phyloP scores from a whole-genome alignment of 2,888 invertebrate species.

The Eupithecia pulchellata region DNA sequence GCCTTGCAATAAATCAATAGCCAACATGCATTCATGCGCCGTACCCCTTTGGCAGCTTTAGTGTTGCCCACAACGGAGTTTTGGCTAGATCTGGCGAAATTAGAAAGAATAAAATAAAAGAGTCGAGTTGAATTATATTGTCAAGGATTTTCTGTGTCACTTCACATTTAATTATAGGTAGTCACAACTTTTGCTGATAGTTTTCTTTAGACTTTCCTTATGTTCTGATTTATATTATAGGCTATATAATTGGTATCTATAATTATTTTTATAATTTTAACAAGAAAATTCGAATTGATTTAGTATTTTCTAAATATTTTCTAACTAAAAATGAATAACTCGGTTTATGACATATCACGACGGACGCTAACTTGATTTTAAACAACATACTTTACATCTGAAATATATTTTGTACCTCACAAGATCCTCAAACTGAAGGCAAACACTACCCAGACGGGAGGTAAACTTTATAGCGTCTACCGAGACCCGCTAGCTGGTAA shows the following conservation, averaged over 20 bases:
- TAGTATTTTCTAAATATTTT: too few species aligned
- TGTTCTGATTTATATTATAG: too few species aligned
- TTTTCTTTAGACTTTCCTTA: background rate
- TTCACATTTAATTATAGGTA: background rate
- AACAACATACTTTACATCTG: too few species aligned
- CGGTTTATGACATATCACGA: too few species aligned
- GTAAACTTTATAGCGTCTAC: background rate
- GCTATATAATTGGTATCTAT: too few species aligned
- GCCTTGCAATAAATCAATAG: constrained; percentile 31
- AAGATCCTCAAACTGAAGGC: too few species aligned
- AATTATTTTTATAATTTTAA: too few species aligned
- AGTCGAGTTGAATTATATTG: background rate
- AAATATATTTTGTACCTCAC: too few species aligned
- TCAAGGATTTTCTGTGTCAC: background rate
- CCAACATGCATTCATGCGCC: constrained; percentile 35
- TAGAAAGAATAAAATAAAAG: background rate
- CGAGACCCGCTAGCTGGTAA: constrained; percentile 9
- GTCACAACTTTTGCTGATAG: background rate
- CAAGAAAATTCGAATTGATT: too few species aligned
- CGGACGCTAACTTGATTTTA: too few species aligned
- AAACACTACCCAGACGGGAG: background rate
- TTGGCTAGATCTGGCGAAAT: constrained; percentile 23
- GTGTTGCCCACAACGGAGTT: constrained; percentile 9
- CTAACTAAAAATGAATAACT: too few species aligned
- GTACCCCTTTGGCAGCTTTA: background rate